A percentile compares a stretch with the other conserved stretches of the same genome.
Evolutionary conservation across 2,113 vertebrate species (phyloP).

Genomic region (Myotis yumanensis): DNA sequence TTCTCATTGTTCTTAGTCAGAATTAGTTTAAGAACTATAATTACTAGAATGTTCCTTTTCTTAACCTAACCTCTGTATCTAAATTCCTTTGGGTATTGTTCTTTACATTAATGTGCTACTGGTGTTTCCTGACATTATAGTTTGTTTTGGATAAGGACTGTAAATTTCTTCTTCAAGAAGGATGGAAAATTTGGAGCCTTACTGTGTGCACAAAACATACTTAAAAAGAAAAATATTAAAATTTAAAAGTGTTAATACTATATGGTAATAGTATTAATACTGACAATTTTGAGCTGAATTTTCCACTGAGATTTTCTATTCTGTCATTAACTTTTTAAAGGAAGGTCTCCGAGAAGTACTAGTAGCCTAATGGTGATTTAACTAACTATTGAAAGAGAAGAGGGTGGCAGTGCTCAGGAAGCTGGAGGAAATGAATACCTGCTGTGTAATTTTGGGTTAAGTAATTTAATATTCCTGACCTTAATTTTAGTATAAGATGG

Average conservation of each 20-base stretch:
- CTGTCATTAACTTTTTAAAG: not conserved
- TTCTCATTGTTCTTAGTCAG: not conserved
- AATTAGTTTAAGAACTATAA: not conserved
- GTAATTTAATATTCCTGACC: not conserved
- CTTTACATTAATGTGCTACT: not conserved
- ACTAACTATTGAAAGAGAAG: not conserved
- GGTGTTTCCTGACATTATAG: not conserved
- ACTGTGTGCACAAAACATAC: not conserved
- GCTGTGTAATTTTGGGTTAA: not conserved
- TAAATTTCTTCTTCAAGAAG: not conserved
- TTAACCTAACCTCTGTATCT: not conserved
- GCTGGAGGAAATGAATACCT: not conserved
- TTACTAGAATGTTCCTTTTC: not conserved
- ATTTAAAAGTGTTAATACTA: conserved; percentile 11
- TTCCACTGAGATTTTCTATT: not conserved
- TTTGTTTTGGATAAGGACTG: conserved; percentile 23
- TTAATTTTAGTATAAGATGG: conserved; percentile 10
- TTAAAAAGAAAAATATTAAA: conserved; percentile 19
- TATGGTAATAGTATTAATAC: not conserved
- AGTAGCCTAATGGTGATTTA: not conserved
- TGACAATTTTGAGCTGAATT: conserved; percentile 28
- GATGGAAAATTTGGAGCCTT: not conserved
- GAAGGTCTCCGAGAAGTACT: not conserved
- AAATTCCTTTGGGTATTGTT: not conserved
- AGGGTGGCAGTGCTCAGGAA: not conserved